phyloP scores from a whole-genome alignment of 2,113 vertebrate species.

The Sinocyclocheilus rhinocerous region DNA sequence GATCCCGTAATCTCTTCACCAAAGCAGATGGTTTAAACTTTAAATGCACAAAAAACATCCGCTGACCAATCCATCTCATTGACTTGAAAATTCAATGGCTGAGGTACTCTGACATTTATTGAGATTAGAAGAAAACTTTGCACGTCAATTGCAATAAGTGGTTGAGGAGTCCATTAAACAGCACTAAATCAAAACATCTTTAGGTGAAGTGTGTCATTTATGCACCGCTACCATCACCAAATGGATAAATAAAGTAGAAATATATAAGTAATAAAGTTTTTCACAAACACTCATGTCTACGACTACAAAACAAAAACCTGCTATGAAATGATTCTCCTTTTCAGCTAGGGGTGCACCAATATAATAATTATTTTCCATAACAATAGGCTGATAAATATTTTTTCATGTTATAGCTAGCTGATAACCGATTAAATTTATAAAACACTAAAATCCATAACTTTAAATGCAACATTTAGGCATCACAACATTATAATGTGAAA shows the following conservation, averaged over 20 bases:
- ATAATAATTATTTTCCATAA: not conserved
- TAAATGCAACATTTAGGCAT: not conserved
- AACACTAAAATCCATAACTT: not conserved
- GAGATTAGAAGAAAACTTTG: constrained; percentile 53
- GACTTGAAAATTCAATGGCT: constrained; percentile 55
- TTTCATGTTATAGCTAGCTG: not conserved
- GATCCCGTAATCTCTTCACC: constrained; percentile 50
- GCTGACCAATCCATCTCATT: constrained; percentile 55
- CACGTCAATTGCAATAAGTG: constrained; percentile 43
- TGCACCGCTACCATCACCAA: not conserved
- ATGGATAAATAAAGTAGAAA: not conserved
- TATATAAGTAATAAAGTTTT: not conserved
- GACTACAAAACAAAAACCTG: not conserved
- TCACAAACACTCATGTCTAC: not conserved
- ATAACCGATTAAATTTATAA: not conserved
- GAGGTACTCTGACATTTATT: constrained; percentile 56
- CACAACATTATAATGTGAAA: not conserved
- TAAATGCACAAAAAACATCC: constrained; percentile 28
- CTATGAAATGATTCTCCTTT: not conserved
- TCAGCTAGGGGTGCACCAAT: not conserved
- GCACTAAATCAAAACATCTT: constrained; percentile 18
- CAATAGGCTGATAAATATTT: not conserved
- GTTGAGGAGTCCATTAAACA: constrained; percentile 29
- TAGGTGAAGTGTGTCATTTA: constrained; percentile 2
- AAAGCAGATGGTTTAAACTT: constrained; percentile 56